These are phyloP conservation scores for Branchellion lobata DNA, from an alignment of 2,888 invertebrate species.

Conservation along the genomic window DNA sequence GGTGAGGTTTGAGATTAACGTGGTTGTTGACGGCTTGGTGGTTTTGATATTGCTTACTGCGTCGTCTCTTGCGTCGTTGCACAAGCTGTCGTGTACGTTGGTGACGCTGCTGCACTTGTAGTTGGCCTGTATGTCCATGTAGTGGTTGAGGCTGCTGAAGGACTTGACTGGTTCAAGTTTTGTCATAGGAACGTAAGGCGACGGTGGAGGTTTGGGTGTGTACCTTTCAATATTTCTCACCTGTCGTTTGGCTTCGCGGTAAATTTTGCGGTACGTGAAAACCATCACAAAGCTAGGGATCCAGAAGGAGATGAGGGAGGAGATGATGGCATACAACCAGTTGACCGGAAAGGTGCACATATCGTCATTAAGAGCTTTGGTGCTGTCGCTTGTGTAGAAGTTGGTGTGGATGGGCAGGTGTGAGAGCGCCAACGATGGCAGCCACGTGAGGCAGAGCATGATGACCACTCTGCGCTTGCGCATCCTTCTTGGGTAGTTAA, in stretches of 20 bases:
- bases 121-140: neutral
- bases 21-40: neutral
- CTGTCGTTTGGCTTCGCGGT: constrained; percentile 57
- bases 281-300: constrained; percentile 58
- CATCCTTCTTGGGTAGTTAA: constrained; percentile 56
- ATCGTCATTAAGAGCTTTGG: neutral
- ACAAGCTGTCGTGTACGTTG: too few species aligned
- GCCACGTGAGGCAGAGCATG: constrained; percentile 56
- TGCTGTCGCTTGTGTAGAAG: constrained; percentile 55
- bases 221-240: constrained; percentile 41
- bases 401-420: constrained; percentile 60
- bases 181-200: constrained; percentile 11
- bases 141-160: neutral
- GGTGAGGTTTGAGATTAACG: neutral
- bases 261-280: constrained; percentile 57
- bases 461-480: constrained; percentile 53
- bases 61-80: neutral
- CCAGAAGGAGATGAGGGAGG: constrained; percentile 58
- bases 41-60: neutral
- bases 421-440: constrained; percentile 56
- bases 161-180: neutral
- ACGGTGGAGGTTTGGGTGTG: constrained; percentile 20
- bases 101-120: neutral
- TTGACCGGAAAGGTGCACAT: constrained; percentile 54
- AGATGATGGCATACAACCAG: constrained; percentile 58